Conservation (phyloP, 2,888 invertebrate species). For the Ennomos quercinarius region DNA sequence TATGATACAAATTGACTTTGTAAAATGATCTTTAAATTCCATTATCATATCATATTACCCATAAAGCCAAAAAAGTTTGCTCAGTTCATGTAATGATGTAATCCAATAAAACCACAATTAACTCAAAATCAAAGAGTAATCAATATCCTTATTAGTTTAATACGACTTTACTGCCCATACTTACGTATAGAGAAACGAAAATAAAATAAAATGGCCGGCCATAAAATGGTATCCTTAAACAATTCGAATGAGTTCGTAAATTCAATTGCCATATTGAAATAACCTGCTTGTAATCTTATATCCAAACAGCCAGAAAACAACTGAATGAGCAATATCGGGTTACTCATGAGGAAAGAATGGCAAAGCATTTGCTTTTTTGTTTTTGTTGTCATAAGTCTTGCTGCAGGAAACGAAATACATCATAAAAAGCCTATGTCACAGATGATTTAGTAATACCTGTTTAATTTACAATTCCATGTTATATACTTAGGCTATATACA, state of each 20-base stretch:
- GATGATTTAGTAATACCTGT: neutral
- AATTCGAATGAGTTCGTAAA: constrained; percentile 71
- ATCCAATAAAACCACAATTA: no score
- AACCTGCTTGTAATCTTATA: constrained; percentile 85
- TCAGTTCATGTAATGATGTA: no score
- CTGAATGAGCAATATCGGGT: constrained; percentile 82
- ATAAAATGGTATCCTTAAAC: constrained; percentile 67
- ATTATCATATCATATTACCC: no score
- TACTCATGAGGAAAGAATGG: constrained; percentile 73
- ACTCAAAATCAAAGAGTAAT: neutral
- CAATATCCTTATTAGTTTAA: constrained; percentile 9
- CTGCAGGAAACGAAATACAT: constrained; percentile 36
- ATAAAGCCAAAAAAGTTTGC: no score
- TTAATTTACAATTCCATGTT: no score
- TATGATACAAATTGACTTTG: no score
- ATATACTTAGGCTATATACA: no score
- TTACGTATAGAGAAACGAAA: constrained; percentile 31
- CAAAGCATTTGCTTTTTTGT: constrained; percentile 66
- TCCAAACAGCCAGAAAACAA: constrained; percentile 82
- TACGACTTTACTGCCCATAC: constrained; percentile 41
- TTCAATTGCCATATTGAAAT: constrained; percentile 81
- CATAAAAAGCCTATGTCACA: constrained; percentile 6
- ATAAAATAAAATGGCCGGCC: constrained; percentile 61
- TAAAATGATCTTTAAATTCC: no score
- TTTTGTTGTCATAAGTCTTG: constrained; percentile 64